phyloP scores from a whole-genome alignment of 2,113 vertebrate species.

The Poeciliopsis prolifica region DNA sequence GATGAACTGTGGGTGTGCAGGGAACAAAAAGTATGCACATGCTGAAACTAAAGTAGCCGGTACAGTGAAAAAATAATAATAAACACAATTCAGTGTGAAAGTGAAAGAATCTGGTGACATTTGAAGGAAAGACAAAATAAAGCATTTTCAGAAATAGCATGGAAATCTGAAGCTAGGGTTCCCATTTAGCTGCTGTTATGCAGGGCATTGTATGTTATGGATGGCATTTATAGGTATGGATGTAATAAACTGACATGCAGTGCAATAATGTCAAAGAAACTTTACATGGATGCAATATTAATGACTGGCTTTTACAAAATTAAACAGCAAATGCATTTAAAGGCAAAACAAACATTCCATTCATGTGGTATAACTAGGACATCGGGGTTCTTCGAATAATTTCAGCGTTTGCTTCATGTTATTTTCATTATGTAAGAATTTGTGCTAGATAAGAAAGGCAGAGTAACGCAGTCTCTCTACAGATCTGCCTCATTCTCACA shows the following conservation, averaged over 20 bases:
- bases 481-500: constrained; percentile 53
- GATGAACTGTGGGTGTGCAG: constrained; percentile 40
- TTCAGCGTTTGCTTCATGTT: background rate
- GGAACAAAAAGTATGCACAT: background rate
- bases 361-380: background rate
- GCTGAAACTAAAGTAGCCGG: constrained; percentile 3
- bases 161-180: background rate
- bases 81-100: background rate
- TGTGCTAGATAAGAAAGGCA: background rate
- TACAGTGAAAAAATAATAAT: background rate
- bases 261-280: background rate
- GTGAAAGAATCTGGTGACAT: background rate
- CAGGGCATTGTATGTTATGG: background rate
- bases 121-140: background rate
- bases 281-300: background rate
- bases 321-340: background rate
- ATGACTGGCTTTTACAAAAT: background rate
- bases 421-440: background rate
- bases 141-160: background rate
- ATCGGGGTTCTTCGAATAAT: background rate
- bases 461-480: constrained; percentile 45
- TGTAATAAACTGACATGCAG: background rate
- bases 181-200: background rate
- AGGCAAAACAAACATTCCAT: background rate
- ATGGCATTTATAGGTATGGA: background rate